Base-by-base conservation (phyloP, 2,888 invertebrate genomes). In the Ceraclea dissimilis region DNA sequence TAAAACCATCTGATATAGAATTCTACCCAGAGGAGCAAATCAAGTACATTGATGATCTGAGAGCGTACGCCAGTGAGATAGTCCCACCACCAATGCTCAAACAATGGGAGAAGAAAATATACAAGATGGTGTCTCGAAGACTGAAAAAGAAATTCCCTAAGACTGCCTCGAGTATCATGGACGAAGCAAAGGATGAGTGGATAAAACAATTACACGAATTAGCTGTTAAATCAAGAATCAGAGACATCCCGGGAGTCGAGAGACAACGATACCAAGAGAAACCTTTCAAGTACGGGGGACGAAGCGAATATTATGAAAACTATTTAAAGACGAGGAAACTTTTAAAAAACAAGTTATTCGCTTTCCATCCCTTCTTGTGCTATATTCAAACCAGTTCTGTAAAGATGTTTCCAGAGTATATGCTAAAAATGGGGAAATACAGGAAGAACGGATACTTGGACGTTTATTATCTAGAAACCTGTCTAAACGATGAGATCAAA, bases 321-420 rank as follows among this genome's bases (percentile, higher is more conserved):
- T 87, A 80, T 73, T 56, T 85, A 10, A 74, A 70, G 60, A 81
- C 74, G 65, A 77, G 82, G 43, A 76, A 78, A 44, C 76, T 75
- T 63, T 66, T 88, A 0, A 70, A 76, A 63, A 74, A 73, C 33
- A 79, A 76, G 44, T 79, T 86, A 34, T 75, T 84, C 51, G 71
- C 86, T 6, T 71, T 83, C 13, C 82, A 84, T 65, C 80, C 81
- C 10, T 79, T 88, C 49, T 78, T 88, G 58, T 76, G 82, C 57
- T 78, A 76, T 60, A 72, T 85, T n/a, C 66, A 82, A 8, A 71
- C 75, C 58, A 78, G 77, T 44, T 75, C 83, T 0, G 73, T 76
- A 49, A 70, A 67, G 55, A 69, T 69, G 2, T 73, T 85, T 63
- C 84, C 84, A 0, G 64, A 71, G 2, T 69, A 67, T 58, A 73